phyloP scores from a whole-genome alignment of 2,113 vertebrate genomes.

The Prunella himalayana region DNA sequence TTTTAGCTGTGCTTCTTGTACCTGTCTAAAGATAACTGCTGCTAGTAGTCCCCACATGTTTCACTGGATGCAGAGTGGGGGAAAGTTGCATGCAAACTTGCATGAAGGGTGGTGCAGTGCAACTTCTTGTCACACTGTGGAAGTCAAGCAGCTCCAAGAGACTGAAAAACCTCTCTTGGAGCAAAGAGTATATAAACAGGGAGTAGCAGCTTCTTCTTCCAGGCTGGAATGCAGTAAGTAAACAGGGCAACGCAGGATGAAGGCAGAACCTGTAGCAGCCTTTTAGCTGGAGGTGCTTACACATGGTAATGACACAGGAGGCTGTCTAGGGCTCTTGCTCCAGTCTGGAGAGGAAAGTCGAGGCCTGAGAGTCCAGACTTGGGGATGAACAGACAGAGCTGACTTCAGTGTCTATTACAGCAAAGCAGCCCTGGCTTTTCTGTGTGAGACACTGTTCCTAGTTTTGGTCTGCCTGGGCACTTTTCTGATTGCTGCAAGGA shows the following conservation, averaged over 20 bases:
- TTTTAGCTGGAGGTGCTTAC: background rate
- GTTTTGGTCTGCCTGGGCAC: background rate
- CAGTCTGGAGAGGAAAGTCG: background rate
- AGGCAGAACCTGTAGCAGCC: background rate
- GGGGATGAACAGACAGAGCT: background rate
- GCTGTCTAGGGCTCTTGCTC: background rate
- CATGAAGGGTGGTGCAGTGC: background rate
- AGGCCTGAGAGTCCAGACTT: background rate
- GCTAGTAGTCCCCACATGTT: fast-evolving
- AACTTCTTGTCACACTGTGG: background rate
- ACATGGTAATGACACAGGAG: background rate
- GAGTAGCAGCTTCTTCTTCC: background rate
- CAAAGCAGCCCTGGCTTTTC: background rate
- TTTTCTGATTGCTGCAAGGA: background rate
- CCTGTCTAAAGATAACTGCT: background rate
- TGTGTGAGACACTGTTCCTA: background rate
- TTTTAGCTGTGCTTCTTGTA: background rate
- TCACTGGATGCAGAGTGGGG: background rate
- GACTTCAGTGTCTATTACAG: background rate
- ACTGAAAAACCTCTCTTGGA: background rate
- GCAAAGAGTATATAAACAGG: background rate
- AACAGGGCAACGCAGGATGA: background rate
- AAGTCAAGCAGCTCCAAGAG: background rate
- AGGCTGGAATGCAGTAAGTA: background rate
- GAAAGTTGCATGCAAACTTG: background rate